Evolutionary conservation across 2,888 invertebrate species (phyloP).

Genomic region (Hemicrepidius hirtus): DNA sequence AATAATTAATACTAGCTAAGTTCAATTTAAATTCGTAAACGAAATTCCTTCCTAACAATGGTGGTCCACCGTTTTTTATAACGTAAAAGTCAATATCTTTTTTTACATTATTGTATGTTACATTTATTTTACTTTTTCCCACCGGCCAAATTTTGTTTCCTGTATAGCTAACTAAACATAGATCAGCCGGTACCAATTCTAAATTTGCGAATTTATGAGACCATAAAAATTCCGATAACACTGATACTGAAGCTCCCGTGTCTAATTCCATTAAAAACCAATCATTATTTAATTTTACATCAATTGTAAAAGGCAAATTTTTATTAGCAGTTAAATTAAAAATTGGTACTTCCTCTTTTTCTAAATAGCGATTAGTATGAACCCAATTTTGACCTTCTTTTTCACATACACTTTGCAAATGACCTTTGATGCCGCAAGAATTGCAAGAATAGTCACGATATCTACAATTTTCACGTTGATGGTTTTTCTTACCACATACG

Average conservation of each 20-base stretch:
- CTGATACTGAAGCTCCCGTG: background rate
- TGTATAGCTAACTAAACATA: background rate
- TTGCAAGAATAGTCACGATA: too few relatives aligned
- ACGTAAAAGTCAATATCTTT: background rate
- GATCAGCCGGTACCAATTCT: background rate
- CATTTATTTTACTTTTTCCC: background rate
- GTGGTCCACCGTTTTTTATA: background rate
- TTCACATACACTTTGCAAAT: too few relatives aligned
- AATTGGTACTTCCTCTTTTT: background rate
- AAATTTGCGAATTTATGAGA: background rate
- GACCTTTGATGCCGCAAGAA: background rate
- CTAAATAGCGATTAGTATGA: background rate
- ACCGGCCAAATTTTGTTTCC: background rate
- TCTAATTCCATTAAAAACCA: background rate
- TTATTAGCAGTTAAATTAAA: background rate
- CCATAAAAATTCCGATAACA: background rate
- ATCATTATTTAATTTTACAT: background rate
- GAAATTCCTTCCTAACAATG: background rate
- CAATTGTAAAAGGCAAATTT: background rate
- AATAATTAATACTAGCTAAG: background rate
- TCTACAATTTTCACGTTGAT: too few relatives aligned
- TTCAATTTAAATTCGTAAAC: background rate
- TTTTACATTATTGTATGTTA: background rate
- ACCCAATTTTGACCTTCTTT: too few relatives aligned
- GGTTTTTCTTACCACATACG: too few relatives aligned